phyloP scores from a whole-genome alignment of 2,113 vertebrate genomes.

The Electrona antarctica region DNA sequence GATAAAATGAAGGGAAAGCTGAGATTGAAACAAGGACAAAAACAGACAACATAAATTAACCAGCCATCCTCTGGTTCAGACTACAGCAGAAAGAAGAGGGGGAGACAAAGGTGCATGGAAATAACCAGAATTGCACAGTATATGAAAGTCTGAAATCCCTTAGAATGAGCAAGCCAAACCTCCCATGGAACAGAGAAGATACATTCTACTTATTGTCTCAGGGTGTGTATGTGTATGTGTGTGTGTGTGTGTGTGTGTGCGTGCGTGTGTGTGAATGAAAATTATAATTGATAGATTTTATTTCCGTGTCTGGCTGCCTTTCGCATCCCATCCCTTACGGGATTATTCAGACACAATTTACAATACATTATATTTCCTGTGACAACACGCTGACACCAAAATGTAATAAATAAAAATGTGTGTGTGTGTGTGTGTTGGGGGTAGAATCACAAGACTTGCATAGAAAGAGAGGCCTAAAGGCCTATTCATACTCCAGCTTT shows the following conservation, averaged over 20 bases:
- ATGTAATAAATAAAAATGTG: neutral
- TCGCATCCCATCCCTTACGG: too few species aligned
- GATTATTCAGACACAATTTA: too few species aligned
- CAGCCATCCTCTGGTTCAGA: neutral
- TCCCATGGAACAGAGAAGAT: neutral
- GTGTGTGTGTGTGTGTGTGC: too few species aligned
- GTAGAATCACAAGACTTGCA: constrained; percentile 64
- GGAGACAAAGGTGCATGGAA: constrained; percentile 33
- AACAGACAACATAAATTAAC: neutral
- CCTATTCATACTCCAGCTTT: too few species aligned
- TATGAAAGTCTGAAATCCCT: constrained; percentile 22
- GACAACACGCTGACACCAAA: too few species aligned
- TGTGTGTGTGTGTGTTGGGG: neutral
- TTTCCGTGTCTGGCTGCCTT: too few species aligned
- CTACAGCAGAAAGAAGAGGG: neutral
- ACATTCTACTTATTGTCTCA: constrained; percentile 17
- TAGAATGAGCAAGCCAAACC: neutral
- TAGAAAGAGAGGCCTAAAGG: constrained; percentile 53
- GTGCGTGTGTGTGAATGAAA: too few species aligned
- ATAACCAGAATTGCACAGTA: constrained; percentile 29
- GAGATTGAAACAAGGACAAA: constrained; percentile 17
- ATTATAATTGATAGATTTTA: too few species aligned
- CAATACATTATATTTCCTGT: too few species aligned
- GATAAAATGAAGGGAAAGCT: constrained; percentile 50
- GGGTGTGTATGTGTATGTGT: neutral